Base-by-base conservation (phyloP, 1,140 invertebrate species). In the Gonatopus flavifemur region DNA sequence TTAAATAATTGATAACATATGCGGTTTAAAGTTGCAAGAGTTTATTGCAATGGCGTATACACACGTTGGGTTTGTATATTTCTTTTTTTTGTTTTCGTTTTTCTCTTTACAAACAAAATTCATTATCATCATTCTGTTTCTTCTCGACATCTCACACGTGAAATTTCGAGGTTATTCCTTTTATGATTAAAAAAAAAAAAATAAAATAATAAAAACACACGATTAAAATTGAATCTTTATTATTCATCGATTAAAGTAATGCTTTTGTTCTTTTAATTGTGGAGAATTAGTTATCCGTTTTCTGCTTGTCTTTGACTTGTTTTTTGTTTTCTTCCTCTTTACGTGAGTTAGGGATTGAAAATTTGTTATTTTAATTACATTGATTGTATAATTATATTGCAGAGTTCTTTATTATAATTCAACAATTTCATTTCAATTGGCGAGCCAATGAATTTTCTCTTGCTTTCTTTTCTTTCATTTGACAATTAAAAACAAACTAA, bases 321-420 rank as follows among this genome's bases (percentile, higher is more conserved):
- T 1, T 33, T 33, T 9, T 10, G 6, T 15, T 13, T 33, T 33
- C 16, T 33, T 33, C 16, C 20, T 13, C 28, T 31, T 46, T 9
- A 37, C 30, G 44, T 47, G 25, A 37, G 6, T 33, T 24, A 15
- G n/a, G 22, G 19, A 46, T 36, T 35, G n/a, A 1, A 36, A 37
- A 32, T 16, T 54, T 50, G 19, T 36, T 48, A 40, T 41, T 53
- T 19, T 30, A 21, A 35, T 32, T 46, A 20, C 35, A 36, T 41
- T 49, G n/a, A 37, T 56, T 33, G 32, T 21, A 49, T 30, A 30
- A 47, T 37, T 38, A 30, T 15, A 44, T 53, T 59, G 60, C 62
- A 33, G 62, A 64, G 59, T 62, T 64, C 62, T 59, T 62, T 56
- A 64, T 62, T 59, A 51, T 9, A n/a, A n/a, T n/a, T n/a, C n/a